Percentiles rank a stretch among this genome's conserved stretches.
These are phyloP conservation scores for Drosophila carrolli DNA, from an alignment of 1,140 invertebrate genomes.

Conservation along the genomic window DNA sequence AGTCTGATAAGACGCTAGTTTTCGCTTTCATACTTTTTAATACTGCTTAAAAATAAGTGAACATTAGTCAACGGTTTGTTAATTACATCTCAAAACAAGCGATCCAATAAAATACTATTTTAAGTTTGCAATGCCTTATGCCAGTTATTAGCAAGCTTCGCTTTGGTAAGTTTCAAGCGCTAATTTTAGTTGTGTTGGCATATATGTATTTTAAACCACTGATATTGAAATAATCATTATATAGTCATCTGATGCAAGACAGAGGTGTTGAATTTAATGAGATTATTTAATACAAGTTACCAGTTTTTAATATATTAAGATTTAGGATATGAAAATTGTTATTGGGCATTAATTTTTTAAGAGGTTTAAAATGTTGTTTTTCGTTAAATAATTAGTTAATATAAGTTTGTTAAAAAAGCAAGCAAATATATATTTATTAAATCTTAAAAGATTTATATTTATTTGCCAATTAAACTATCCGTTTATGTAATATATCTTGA, in stretches of 20 bases:
- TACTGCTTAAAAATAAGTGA: conserved; percentile 12
- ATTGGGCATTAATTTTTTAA: too few relatives aligned
- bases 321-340: neutral
- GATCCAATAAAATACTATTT: neutral
- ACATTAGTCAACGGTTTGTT: conserved; percentile 36
- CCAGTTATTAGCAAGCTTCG: conserved; percentile 29
- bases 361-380: too few relatives aligned
- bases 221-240: conserved; percentile 10
- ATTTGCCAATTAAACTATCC: too few relatives aligned
- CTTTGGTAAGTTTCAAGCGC: neutral
- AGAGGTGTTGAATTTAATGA: neutral
- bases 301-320: too few relatives aligned
- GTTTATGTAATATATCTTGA: too few relatives aligned
- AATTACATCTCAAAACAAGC: conserved; percentile 50
- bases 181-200: conserved; percentile 15
- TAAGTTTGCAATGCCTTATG: conserved; percentile 6
- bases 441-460: too few relatives aligned
- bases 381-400: too few relatives aligned
- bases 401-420: too few relatives aligned
- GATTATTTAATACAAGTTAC: neutral
- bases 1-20: conserved; percentile 25
- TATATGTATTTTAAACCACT: neutral
- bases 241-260: conserved; percentile 1
- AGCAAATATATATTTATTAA: too few relatives aligned
- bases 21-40: conserved; percentile 16